Percentiles rank a stretch among this genome's conserved stretches.
Evolutionary conservation across 2,113 vertebrate species (phyloP).

Genomic region (Microtus montanus): DNA sequence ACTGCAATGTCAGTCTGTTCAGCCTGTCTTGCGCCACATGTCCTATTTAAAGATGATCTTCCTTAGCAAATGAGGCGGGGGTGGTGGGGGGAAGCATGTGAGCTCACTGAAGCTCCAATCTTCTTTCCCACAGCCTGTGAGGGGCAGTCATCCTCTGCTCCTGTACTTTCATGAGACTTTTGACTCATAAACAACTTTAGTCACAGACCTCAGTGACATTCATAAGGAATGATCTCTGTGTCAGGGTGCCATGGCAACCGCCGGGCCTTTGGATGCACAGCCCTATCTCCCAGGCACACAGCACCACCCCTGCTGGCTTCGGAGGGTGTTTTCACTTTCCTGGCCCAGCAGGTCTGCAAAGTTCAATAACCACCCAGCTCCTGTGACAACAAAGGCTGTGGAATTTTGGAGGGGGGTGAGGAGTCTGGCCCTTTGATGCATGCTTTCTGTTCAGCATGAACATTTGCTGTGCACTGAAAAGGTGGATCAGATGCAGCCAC

Average conservation of each 20-base stretch:
- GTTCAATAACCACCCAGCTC: conserved; percentile 80
- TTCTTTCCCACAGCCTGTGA: conserved; percentile 63
- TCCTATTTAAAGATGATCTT: conserved; percentile 8
- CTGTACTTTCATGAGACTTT: conserved; percentile 68
- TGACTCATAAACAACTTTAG: conserved; percentile 80
- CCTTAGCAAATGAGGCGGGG: not conserved
- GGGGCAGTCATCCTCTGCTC: conserved; percentile 17
- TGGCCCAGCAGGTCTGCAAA: conserved; percentile 80
- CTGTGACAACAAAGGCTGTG: conserved; percentile 70
- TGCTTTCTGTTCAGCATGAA: conserved; percentile 58
- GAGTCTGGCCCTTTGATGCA: conserved; percentile 72
- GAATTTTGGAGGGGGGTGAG: conserved; percentile 60
- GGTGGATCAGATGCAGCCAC: conserved; percentile 60
- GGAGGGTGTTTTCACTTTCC: conserved; percentile 77
- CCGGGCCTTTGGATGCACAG: not conserved
- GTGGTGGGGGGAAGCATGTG: no score
- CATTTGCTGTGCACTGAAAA: conserved; percentile 66
- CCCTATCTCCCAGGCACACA: conserved; percentile 74
- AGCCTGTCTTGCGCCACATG: not conserved
- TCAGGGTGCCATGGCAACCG: conserved; percentile 81
- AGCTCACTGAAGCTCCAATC: accelerated
- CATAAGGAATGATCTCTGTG: conserved; percentile 71
- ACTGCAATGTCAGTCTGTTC: not conserved
- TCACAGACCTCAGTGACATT: conserved; percentile 77
- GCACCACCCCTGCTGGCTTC: conserved; percentile 76